Evolutionary conservation across 2,888 invertebrate genomes (phyloP), one percentile per base, ranked within the genome.

Genomic region (Rhyacophila evoluta): DNA sequence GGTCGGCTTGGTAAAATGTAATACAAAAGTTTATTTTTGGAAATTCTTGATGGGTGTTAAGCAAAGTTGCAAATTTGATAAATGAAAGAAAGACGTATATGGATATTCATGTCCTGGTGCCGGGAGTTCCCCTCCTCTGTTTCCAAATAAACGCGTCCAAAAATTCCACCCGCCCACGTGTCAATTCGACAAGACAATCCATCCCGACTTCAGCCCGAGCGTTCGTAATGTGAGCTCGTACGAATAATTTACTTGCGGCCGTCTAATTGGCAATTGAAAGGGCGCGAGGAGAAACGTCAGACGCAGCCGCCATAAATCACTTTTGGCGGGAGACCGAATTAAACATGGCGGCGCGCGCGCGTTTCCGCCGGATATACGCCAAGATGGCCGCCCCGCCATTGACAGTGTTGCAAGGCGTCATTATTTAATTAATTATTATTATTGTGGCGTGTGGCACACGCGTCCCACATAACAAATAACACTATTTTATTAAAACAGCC

Each of bases 391-490:
- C 55, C 55, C n/a, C n/a, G n/a, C n/a, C n/a, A n/a, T n/a, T n/a
- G 55, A 55, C 55, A 55, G 55, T 55, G 55, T 55, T 55, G 55
- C 55, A 55, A 55, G 55, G 55, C 55, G 55, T 55, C 55, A 55
- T 55, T 55, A 55, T 55, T 55, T 55, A 55, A 55, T 55, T 55
- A 55, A 19, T 55, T 55, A 55, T 38, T 38, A 19, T 55, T 55
- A 55, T 38, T 38, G 38, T 38, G 38, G 38, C 55, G 55, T 55
- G 55, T 55, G 55, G 55, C 55, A 55, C 55, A 12, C 2, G 55
- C 55, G 55, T 12, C 55, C 55, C 55, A 55, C 55, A 55, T 55
- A 55, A 5, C 10, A 55, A 55, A 19, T 55, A 55, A 55, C 55
- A 19, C 19, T 55, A 55, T 55, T 55, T 55, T 55, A 55, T 55